Base-by-base conservation (phyloP, 2,113 vertebrate species). In the Chlorodrepanis virens region DNA sequence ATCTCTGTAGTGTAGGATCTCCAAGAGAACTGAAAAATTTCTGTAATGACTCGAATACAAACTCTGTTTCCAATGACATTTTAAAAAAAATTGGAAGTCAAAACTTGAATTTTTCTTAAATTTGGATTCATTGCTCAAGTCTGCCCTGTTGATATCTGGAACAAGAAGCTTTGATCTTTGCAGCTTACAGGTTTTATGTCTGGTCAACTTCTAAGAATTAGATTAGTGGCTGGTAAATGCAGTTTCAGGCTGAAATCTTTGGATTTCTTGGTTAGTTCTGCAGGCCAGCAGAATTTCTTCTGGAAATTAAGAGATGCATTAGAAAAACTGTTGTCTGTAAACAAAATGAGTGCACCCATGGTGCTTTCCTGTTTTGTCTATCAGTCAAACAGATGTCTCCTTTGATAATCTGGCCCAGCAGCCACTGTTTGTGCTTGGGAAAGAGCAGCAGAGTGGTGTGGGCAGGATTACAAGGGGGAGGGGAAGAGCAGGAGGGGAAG, bases 381-480 rank as follows among this genome's bases (percentile, higher is more conserved):
- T 92, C 81, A 57, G 49, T 50, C 90, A 96, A 70, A 91, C 95
- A 97, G 96, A 96, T 97, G 96, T 94, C 94, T 89, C 19, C 84
- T 21, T 27, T 83, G 89, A 78, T 96, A 96, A 97, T 96, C 94
- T 95, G 89, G 50, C 74, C 94, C 35, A 50, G 65, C 70, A 89
- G 89, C 76, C 86, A 47, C 65, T 5, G 7, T 81, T 89, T 47
- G 70, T 70, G 83, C 52, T 81, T 74, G 78, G 65, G 72, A 80
- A 91, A 83, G 89, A 94, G 82, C 74, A 89, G 93, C 93, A 71
- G 74, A 78, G 49, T 19, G 77, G 23, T 77, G 82, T 93, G 88
- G 94, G 76, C 93, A 93, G 96, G 96, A 96, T 96, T 97, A 96
- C 92, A 68, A 90, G 90, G 93, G 92, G 90, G 88, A 54, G 92